phyloP scores from a whole-genome alignment of 2,113 vertebrate species.

The Myotis brandtii region DNA sequence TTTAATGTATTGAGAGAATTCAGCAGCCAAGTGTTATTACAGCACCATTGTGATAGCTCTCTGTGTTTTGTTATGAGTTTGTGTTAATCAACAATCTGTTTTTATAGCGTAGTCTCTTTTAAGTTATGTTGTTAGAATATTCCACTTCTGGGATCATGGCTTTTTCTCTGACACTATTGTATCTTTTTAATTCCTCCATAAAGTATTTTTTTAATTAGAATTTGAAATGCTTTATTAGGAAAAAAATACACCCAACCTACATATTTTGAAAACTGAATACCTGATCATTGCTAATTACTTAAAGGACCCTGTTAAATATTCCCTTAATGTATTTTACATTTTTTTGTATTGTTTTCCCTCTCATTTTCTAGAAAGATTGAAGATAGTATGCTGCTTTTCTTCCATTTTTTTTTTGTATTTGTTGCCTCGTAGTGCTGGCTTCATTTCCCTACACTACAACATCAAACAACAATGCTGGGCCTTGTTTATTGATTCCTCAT shows the following conservation, averaged over 20 bases:
- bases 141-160: conserved; percentile 77
- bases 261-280: conserved; percentile 80
- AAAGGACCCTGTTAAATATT: conserved; percentile 70
- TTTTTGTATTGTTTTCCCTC: conserved; percentile 25
- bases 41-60: conserved; percentile 71
- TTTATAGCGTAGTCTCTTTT: conserved; percentile 80
- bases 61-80: conserved; percentile 79
- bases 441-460: background rate
- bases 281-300: conserved; percentile 77
- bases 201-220: conserved; percentile 84
- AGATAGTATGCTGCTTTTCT: background rate
- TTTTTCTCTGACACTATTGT: conserved; percentile 79
- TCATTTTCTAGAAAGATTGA: conserved; percentile 39
- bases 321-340: conserved; percentile 60
- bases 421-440: background rate
- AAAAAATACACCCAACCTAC: conserved; percentile 58
- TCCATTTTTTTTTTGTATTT: background rate
- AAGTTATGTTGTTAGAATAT: conserved; percentile 80
- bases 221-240: conserved; percentile 79
- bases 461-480: background rate
- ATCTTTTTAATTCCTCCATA: conserved; percentile 81
- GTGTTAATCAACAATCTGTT: conserved; percentile 83
- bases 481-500: conserved; percentile 7
- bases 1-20: conserved; percentile 82
- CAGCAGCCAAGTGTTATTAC: conserved; percentile 79